Conservation (phyloP, 2,797 vertebrate species). For the Alfaro cultratus region DNA sequence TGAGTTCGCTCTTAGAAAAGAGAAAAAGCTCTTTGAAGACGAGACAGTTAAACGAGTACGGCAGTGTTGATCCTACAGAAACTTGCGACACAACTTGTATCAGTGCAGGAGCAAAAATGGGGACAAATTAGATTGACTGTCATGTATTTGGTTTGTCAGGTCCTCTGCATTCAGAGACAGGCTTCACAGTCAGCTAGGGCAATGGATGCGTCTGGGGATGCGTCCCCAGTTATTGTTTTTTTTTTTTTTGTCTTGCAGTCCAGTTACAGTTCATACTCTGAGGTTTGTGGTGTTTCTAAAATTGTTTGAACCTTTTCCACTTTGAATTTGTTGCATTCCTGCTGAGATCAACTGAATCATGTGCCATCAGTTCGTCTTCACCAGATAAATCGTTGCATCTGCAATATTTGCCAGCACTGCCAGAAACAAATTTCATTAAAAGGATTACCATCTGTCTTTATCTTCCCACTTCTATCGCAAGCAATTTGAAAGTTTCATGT, state of each 20-base stretch:
- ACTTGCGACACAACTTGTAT: slow-evolving; percentile 30
- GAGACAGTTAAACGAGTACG: neutral
- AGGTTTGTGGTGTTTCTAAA: neutral
- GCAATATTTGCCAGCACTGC: neutral
- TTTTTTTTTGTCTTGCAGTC: too few species aligned
- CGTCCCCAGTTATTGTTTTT: neutral
- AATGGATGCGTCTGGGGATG: too few species aligned
- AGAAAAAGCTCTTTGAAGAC: neutral
- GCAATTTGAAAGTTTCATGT: slow-evolving; percentile 11
- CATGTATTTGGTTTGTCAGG: too few species aligned
- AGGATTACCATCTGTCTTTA: neutral
- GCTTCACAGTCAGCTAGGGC: too few species aligned
- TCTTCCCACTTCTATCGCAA: neutral
- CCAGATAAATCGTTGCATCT: neutral
- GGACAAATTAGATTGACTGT: too few species aligned
- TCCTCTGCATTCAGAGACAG: too few species aligned
- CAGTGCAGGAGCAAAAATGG: too few species aligned
- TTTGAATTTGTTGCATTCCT: slow-evolving; percentile 6
- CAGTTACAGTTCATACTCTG: neutral
- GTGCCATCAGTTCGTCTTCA: neutral
- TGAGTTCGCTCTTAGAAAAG: neutral
- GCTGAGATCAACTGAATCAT: neutral
- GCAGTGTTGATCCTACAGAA: slow-evolving; percentile 2
- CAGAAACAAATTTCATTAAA: neutral
- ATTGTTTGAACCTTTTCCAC: neutral